These are phyloP conservation scores for Anguilla pacifica DNA, from an alignment of 2,797 vertebrate species.

Conservation along the genomic window DNA sequence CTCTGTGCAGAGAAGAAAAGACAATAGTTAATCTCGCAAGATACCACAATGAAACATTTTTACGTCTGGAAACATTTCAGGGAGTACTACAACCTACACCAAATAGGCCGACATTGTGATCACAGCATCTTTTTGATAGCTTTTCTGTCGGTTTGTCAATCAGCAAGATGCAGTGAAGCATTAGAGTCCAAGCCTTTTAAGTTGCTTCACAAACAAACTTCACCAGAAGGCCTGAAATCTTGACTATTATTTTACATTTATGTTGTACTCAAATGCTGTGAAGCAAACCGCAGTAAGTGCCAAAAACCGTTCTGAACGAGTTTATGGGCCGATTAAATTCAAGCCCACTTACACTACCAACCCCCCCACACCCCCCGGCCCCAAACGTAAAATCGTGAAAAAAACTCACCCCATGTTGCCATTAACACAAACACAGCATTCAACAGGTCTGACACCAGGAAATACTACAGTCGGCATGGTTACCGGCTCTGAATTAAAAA, in stretches of 20 bases:
- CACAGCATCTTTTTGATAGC: not conserved
- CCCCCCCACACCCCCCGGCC: not conserved
- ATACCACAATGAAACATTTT: not conserved
- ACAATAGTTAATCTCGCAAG: not conserved
- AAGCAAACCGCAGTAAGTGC: not conserved
- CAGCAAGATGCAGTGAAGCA: not conserved
- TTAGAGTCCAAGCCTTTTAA: not conserved
- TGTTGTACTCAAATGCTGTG: not conserved
- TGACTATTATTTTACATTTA: not conserved
- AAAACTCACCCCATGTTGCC: not conserved
- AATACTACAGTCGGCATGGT: slow-evolving; percentile 56
- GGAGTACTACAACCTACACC: not conserved
- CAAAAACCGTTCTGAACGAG: not conserved
- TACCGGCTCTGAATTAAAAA: slow-evolving; percentile 55
- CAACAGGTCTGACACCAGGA: not conserved
- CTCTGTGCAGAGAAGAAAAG: not conserved
- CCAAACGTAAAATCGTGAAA: not conserved
- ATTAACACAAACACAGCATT: not conserved
- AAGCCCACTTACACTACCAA: not conserved
- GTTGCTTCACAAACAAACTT: not conserved
- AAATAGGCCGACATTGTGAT: not conserved
- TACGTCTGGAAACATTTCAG: not conserved
- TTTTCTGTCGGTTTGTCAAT: not conserved
- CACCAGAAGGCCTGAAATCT: not conserved
- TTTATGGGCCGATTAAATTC: not conserved